Percentiles rank a stretch among this genome's conserved stretches.
Evolutionary conservation across 2,797 vertebrate species (phyloP).

Genomic region (Muscicapa comitata): DNA sequence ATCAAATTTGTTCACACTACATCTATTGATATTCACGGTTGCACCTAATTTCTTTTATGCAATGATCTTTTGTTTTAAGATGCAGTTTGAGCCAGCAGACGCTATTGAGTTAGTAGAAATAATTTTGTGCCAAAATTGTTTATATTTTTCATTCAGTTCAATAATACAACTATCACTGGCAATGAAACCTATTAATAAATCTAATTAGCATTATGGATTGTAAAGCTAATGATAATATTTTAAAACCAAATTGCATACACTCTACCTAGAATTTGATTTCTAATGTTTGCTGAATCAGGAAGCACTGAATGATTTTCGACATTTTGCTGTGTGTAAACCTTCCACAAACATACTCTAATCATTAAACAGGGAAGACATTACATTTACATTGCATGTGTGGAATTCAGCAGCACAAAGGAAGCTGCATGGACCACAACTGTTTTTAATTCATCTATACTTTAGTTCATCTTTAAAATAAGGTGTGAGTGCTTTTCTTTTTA

Average conservation of each 20-base stretch:
- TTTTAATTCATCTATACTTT: not conserved
- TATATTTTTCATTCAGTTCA: not conserved
- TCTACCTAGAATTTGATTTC: not conserved
- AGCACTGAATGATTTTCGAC: not conserved
- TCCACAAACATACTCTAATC: not conserved
- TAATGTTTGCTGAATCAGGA: not conserved
- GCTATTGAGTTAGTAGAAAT: not conserved
- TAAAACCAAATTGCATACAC: not conserved
- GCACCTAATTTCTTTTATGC: not conserved
- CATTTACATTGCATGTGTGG: not conserved
- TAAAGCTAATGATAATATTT: not conserved
- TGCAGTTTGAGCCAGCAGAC: not conserved
- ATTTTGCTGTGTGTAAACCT: not conserved
- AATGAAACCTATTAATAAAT: not conserved
- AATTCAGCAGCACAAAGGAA: not conserved
- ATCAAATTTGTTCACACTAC: rapidly evolving
- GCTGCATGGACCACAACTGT: not conserved
- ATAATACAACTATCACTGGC: not conserved
- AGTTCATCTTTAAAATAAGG: not conserved
- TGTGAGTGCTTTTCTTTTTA: not conserved
- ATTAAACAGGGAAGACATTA: not conserved
- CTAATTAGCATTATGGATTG: not conserved
- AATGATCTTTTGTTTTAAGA: not conserved
- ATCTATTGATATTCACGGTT: not conserved
- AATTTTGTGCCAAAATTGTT: not conserved